These are phyloP conservation scores for Psettodes erumei DNA, from an alignment of 2,113 vertebrate species.

Conservation along the genomic window DNA sequence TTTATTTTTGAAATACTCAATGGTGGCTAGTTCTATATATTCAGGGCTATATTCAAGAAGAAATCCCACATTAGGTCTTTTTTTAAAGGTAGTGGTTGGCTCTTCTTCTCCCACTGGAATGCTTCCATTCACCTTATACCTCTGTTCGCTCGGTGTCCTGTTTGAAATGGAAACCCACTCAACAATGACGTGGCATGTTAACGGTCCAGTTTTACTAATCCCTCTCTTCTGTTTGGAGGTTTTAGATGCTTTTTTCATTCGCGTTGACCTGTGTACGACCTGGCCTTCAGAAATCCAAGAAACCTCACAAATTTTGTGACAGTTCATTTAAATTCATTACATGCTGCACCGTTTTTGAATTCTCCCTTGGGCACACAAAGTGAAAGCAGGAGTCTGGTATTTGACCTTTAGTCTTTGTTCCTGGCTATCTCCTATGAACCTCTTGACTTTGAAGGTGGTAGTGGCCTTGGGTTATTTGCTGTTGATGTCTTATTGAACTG, in stretches of 20 bases:
- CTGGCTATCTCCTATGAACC: conserved; percentile 22
- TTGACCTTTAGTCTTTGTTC: conserved; percentile 60
- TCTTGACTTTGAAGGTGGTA: conserved; percentile 43
- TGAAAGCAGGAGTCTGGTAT: conserved; percentile 41
- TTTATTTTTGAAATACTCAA: background rate
- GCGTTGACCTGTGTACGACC: background rate
- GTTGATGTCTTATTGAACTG: conserved; percentile 7
- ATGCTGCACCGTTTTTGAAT: background rate
- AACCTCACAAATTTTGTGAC: background rate
- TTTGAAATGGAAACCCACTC: conserved; percentile 8
- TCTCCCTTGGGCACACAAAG: background rate
- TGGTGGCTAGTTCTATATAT: too few species aligned
- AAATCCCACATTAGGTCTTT: too few species aligned
- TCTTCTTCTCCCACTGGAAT: too few species aligned
- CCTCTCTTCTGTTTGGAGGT: background rate
- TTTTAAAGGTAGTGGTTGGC: too few species aligned
- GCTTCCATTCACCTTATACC: too few species aligned
- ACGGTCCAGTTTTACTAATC: conserved; percentile 7
- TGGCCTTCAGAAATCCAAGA: background rate
- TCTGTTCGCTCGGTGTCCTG: too few species aligned
- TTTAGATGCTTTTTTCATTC: background rate
- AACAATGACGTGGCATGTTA: background rate
- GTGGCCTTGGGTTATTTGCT: conserved; percentile 5
- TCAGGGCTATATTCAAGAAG: too few species aligned
- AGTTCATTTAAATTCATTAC: background rate